Conservation (phyloP, 2,797 vertebrate species). For the Holocentrus rufus region DNA sequence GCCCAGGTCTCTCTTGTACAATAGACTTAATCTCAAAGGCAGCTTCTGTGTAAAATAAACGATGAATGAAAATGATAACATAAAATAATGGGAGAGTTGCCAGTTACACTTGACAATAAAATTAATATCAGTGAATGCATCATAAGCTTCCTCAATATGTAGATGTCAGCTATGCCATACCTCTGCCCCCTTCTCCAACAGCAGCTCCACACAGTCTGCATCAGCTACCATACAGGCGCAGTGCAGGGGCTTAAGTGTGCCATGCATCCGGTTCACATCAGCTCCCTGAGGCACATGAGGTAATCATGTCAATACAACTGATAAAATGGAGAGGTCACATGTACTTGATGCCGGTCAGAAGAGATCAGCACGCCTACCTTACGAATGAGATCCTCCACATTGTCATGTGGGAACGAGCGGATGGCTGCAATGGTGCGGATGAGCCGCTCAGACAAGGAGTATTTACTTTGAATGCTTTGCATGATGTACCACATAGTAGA, state of each 20-base stretch:
- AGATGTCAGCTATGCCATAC: constrained; percentile 72
- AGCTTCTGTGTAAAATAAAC: no score
- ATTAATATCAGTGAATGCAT: no score
- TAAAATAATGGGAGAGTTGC: no score
- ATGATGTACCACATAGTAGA: constrained; percentile 99
- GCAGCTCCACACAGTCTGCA: constrained; percentile 93
- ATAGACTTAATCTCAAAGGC: no score
- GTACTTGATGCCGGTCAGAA: not conserved
- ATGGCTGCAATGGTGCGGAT: constrained; percentile 96
- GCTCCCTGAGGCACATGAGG: constrained; percentile 84
- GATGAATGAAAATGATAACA: no score
- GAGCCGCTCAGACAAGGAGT: constrained; percentile 94
- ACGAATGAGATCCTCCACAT: constrained; percentile 95
- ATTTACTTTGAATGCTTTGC: constrained; percentile 98
- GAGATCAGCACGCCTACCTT: constrained; percentile 79
- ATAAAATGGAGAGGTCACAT: not conserved
- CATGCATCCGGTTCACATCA: constrained; percentile 96
- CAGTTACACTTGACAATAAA: no score
- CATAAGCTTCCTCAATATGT: not conserved
- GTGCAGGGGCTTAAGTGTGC: constrained; percentile 95
- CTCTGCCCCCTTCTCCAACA: constrained; percentile 96
- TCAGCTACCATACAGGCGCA: constrained; percentile 99
- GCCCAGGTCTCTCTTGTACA: no score
- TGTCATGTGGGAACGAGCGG: constrained; percentile 95
- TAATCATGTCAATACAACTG: not conserved